These are phyloP conservation scores for Drosophila kanapiae DNA, from an alignment of 1,140 invertebrate genomes.

Conservation along the genomic window DNA sequence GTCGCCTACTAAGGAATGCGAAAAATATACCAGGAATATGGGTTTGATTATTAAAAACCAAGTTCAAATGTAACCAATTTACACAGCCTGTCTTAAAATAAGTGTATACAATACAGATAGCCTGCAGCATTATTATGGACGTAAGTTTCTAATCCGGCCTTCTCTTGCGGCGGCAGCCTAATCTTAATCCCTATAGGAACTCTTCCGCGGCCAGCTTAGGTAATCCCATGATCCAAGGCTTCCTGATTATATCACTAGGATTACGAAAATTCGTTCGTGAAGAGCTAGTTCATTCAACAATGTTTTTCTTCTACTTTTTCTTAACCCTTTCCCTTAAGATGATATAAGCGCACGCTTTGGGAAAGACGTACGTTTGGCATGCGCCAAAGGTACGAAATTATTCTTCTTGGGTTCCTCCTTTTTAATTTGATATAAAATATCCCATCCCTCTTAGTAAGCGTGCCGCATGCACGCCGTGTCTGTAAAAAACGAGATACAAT, in stretches of 20 bases:
- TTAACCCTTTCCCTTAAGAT: conserved; percentile 39
- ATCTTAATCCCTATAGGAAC: conserved; percentile 69
- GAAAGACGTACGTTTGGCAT: conserved; percentile 43
- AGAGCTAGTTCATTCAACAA: conserved; percentile 48
- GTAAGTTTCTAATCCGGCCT: conserved; percentile 31
- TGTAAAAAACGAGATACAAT: conserved; percentile 35
- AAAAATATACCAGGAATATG: conserved; percentile 20
- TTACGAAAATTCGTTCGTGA: conserved; percentile 27
- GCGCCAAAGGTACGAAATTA: background rate
- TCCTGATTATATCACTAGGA: conserved; percentile 53
- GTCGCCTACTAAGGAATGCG: conserved; percentile 9
- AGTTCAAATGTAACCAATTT: background rate
- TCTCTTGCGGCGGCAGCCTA: conserved; percentile 56
- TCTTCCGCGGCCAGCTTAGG: conserved; percentile 28
- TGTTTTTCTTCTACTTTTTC: background rate
- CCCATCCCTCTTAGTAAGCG: conserved; percentile 13
- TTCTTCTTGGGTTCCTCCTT: conserved; percentile 15
- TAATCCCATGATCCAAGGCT: conserved; percentile 49
- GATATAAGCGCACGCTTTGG: background rate
- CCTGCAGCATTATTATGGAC: background rate
- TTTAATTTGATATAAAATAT: conserved; percentile 74
- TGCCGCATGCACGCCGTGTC: conserved; percentile 17
- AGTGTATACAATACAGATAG: background rate
- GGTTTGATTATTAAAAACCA: conserved; percentile 26
- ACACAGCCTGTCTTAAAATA: background rate